Evolutionary conservation across 1,140 invertebrate species (phyloP).

Genomic region (Epicauta chinensis): DNA sequence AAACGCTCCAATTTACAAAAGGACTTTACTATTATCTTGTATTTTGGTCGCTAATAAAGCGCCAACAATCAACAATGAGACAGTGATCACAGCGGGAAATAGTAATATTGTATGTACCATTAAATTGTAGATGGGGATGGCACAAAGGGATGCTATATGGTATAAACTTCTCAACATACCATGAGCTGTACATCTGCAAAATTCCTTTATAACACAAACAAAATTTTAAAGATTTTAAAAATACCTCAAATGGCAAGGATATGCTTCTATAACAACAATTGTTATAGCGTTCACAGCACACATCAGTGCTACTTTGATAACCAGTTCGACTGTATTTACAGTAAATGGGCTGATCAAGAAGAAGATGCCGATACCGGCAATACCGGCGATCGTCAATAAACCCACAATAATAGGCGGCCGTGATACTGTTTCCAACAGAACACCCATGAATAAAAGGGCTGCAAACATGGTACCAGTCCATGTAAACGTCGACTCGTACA

Average conservation of each 20-base stretch:
- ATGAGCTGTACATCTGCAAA: conserved; percentile 39
- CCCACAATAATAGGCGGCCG: conserved; percentile 28
- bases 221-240: background rate
- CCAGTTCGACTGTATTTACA: conserved; percentile 27
- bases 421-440: conserved; percentile 28
- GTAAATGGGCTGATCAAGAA: conserved; percentile 29
- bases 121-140: conserved; percentile 33
- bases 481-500: conserved; percentile 33
- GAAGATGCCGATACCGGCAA: conserved; percentile 32
- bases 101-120: conserved; percentile 30
- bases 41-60: conserved; percentile 32
- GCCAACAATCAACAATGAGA: conserved; percentile 28
- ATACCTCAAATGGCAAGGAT: conserved; percentile 37
- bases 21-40: conserved; percentile 39
- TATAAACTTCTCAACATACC: conserved; percentile 37
- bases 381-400: conserved; percentile 20
- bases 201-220: conserved; percentile 1
- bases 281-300: conserved; percentile 33
- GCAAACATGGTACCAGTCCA: conserved; percentile 37
- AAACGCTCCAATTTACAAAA: conserved; percentile 27
- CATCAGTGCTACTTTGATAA: conserved; percentile 32
- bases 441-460: conserved; percentile 28
- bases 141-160: conserved; percentile 36
- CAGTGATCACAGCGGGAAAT: conserved; percentile 35
- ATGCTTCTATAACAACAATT: conserved; percentile 36